Evolutionary conservation across 2,797 vertebrate genomes (phyloP), one percentile per base, ranked within the genome.

Genomic region (Lepus townsendii): DNA sequence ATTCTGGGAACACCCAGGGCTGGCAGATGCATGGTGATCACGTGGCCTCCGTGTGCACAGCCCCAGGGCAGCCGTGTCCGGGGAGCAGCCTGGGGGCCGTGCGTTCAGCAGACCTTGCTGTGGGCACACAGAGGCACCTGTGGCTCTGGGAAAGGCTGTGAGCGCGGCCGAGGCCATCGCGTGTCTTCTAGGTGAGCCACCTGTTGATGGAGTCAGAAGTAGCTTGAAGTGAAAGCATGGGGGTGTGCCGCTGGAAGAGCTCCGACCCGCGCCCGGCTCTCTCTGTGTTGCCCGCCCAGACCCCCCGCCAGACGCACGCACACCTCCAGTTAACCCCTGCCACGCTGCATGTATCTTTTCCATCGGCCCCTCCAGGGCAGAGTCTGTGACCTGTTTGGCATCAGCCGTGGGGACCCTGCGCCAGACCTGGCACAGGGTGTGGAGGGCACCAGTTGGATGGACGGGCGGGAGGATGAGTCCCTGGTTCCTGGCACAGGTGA

Each of bases 11-110:
- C 0, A 0, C 38, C 50, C 0, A 16, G 20, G 76, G 42, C 42
- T 42, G 42, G 42, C 42, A 42, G 22, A 0, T 0, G 0, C 24
- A 42, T 9, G 75, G 7, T 3, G 0, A 5, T 66, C 68, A 3
- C 0, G 19, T 38, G 32, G n/a, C 54, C n/a, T 54, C 32, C 3
- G 27, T 9, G 0, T 0, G 13, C 3, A 7, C 11, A 26, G 63
- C 27, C 38, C 1, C 2, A 1, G 38, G 24, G 47, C n/a, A 19
- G 35, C 17, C 27, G 9, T 35, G 54, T 90, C 11, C 0, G 0
- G 26, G 73, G 24, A 30, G 50, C 22, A 2, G 20, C 12, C 65
- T 10, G 32, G 38, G 13, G 38, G 42, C 42, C 42, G 42, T 42
- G 42, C 7, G 1, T 8, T 42, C 42, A 8, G 42, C 42, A 42